phyloP scores from a whole-genome alignment of 64 coral and sea anemone genomes.

The Astreopora myriophthalma region DNA sequence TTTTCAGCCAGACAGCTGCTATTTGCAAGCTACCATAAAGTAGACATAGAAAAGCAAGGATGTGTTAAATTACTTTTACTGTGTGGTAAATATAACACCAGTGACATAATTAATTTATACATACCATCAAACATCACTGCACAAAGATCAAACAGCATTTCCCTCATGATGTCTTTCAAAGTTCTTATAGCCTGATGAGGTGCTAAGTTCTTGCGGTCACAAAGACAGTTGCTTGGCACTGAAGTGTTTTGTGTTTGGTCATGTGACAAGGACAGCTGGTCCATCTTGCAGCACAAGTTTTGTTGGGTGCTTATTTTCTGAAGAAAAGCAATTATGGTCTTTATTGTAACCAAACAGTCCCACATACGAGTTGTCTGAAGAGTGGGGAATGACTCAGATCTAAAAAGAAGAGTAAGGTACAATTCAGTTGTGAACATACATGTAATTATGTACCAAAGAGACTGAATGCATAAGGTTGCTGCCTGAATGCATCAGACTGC shows the following conservation, averaged over 20 bases:
- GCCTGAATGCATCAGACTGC: too few relatives aligned
- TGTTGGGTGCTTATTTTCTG: constrained; percentile 58
- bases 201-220: not conserved
- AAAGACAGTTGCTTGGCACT: not conserved
- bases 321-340: constrained; percentile 72
- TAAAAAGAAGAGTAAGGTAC: not conserved
- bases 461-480: too few relatives aligned
- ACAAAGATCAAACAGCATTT: constrained; percentile 17
- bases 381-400: constrained; percentile 32
- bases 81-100: not conserved
- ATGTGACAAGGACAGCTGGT: not conserved
- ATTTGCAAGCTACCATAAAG: too few relatives aligned
- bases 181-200: not conserved
- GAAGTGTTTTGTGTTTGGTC: not conserved
- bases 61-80: too few relatives aligned
- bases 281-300: not conserved
- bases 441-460: too few relatives aligned
- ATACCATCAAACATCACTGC: constrained; percentile 28
- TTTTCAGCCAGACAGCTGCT: too few relatives aligned
- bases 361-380: constrained; percentile 79
- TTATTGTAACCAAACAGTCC: constrained; percentile 78
- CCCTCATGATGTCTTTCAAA: not conserved
- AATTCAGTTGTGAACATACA: too few relatives aligned
- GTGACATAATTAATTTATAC: not conserved
- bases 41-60: not conserved